Evolutionary conservation across 2,113 vertebrate genomes (phyloP).

Genomic region (Junco hyemalis): DNA sequence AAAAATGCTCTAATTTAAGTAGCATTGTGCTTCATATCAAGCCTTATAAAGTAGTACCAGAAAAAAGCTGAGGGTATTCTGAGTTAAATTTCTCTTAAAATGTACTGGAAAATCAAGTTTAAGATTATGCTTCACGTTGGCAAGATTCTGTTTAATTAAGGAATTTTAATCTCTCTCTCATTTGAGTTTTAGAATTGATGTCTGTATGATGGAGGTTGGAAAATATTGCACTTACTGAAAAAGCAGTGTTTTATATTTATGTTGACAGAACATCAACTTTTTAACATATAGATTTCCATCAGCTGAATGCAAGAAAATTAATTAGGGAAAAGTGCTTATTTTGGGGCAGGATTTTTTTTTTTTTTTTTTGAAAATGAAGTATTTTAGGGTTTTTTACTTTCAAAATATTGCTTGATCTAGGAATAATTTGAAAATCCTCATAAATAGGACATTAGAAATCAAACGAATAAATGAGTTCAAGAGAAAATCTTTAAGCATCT

Average conservation of each 20-base stretch:
- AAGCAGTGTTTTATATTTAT: not conserved
- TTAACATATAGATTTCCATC: not conserved
- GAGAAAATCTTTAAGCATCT: not conserved
- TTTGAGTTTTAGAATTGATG: not conserved
- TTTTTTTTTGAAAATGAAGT: not conserved
- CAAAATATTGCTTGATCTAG: not conserved
- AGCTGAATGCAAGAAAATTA: not conserved
- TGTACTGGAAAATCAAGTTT: not conserved
- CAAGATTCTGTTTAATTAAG: not conserved
- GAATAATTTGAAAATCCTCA: not conserved
- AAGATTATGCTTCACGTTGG: not conserved
- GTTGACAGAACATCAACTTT: not conserved
- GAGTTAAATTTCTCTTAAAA: not conserved
- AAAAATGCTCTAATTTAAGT: rapidly evolving
- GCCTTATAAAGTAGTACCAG: not conserved
- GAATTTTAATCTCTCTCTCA: not conserved
- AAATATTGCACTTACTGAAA: not conserved
- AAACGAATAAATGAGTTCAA: not conserved
- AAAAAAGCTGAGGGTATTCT: not conserved
- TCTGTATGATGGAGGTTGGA: not conserved
- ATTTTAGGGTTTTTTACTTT: not conserved
- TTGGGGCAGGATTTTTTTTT: rapidly evolving
- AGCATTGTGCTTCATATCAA: not conserved
- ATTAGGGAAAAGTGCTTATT: not conserved
- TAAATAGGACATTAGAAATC: not conserved